A percentile compares a stretch with the other conserved stretches of the same genome.
phyloP scores from a whole-genome alignment of 2,113 vertebrate genomes.

The Morone chrysops region DNA sequence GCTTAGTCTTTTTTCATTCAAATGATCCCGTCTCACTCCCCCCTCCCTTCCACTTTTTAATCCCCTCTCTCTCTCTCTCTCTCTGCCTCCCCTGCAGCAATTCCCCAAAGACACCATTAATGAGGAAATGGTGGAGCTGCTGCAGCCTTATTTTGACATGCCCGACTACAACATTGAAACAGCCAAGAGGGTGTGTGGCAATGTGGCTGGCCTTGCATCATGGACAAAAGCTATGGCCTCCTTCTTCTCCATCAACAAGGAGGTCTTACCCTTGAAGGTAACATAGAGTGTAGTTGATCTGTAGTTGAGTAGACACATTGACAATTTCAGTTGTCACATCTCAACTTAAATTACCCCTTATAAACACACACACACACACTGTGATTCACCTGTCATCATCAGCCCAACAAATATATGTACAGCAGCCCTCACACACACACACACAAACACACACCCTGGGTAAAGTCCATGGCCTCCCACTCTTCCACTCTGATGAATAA shows the following conservation, averaged over 20 bases:
- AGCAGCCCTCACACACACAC: not conserved
- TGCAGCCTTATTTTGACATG: slow-evolving; percentile 96
- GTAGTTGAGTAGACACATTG: too few species aligned
- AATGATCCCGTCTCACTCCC: not conserved
- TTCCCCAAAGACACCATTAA: slow-evolving; percentile 97
- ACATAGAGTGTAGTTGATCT: not conserved
- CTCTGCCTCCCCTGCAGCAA: slow-evolving; percentile 83
- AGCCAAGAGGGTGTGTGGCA: slow-evolving; percentile 93
- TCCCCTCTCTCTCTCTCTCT: not conserved
- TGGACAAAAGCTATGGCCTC: slow-evolving; percentile 97
- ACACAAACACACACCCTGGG: not conserved
- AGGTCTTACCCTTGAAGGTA: slow-evolving; percentile 97
- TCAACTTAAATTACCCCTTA: not conserved
- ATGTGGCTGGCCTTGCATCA: slow-evolving; percentile 95
- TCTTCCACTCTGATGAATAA: slow-evolving; percentile 37
- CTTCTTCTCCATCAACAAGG: slow-evolving; percentile 97
- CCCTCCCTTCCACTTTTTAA: too few species aligned
- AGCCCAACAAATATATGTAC: not conserved
- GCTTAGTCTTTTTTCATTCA: not conserved
- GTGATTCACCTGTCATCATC: not conserved
- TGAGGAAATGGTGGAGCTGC: slow-evolving; percentile 93
- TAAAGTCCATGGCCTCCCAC: not conserved
- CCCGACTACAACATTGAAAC: slow-evolving; percentile 95
- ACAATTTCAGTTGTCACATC: too few species aligned
- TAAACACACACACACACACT: not conserved